phyloP scores from a whole-genome alignment of 2,888 invertebrate species.

The Clunio marinus region DNA sequence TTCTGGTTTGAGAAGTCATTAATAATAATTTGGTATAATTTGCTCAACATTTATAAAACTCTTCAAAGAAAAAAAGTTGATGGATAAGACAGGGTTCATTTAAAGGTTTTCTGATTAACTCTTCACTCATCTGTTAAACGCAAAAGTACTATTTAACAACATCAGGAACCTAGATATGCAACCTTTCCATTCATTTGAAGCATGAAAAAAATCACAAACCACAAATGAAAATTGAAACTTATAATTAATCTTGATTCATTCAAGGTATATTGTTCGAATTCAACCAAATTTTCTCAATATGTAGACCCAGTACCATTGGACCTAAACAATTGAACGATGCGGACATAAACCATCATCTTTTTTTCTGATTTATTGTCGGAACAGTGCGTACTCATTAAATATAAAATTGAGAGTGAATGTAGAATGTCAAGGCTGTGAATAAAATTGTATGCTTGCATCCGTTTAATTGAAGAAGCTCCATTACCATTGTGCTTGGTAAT shows the following conservation, averaged over 20 bases:
- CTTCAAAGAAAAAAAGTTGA: too few species aligned
- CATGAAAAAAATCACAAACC: neutral
- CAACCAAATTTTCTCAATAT: neutral
- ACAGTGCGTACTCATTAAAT: neutral
- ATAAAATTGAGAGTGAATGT: neutral
- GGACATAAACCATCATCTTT: neutral
- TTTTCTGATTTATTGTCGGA: neutral
- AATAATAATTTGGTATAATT: too few species aligned
- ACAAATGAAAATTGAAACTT: neutral
- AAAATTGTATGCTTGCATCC: too few species aligned
- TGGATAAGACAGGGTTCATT: too few species aligned
- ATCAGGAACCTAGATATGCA: too few species aligned
- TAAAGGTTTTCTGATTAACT: too few species aligned
- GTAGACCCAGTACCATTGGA: neutral
- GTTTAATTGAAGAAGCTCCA: slow-evolving; percentile 3
- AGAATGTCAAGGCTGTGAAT: slow-evolving; percentile 20
- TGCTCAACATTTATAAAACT: too few species aligned
- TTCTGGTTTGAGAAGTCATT: too few species aligned
- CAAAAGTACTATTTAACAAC: too few species aligned
- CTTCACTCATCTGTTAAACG: too few species aligned
- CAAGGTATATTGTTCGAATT: neutral
- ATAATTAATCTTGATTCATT: neutral
- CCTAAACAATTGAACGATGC: slow-evolving; percentile 8
- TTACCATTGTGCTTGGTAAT: too few species aligned
- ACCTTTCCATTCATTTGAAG: neutral